Base-by-base conservation (phyloP, 2,113 vertebrate genomes). In the Bubo blakistoni region DNA sequence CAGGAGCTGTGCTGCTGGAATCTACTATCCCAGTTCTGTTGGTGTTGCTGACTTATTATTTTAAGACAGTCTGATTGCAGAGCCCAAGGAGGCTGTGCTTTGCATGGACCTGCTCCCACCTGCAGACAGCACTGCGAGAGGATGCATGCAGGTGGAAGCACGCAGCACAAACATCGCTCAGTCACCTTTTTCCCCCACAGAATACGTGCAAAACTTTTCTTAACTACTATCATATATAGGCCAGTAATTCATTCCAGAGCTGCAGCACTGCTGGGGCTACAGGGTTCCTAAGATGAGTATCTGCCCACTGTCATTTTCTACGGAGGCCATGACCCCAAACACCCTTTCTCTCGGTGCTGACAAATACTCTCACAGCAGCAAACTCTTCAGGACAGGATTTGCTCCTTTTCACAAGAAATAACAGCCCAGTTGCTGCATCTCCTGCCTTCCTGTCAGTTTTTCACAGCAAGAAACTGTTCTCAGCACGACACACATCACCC, bases 81-180 rank as follows among this genome's bases (percentile, higher is more conserved):
- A 44, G 34, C 34, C 61, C 34, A 0, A 5, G 49, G 32, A 24
- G 47, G 25, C 36, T 6, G 11, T 5, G 51, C 67, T 66, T 34
- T 13, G 40, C 82, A 3, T 38, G 8, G 46, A 34, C 30, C 55
- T 1, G 7, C 66, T 80, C n/a, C 38, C 55, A 16, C 24, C 15
- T 5, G 3, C 80, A 29, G 49, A 44, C 8, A 7, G 13, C 61
- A 54, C 7, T 0, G 9, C 1, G 5, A 15, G 51, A 27, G 46
- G 13, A 38, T 3, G 16, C 21, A 6, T 1, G 6, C 21, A 11
- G 36, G 44, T 21, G 66, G 27, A 52, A 10, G 25, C 52, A 17
- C 2, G 6, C 29, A n/a, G 49, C 52, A 27, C 52, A 51, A 51
- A 51, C 49, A 6, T 3, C 3, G 0, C 32, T 42, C 5, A 0